Evolutionary conservation across 2,113 vertebrate species (phyloP).

Genomic region (Coturnix japonica): DNA sequence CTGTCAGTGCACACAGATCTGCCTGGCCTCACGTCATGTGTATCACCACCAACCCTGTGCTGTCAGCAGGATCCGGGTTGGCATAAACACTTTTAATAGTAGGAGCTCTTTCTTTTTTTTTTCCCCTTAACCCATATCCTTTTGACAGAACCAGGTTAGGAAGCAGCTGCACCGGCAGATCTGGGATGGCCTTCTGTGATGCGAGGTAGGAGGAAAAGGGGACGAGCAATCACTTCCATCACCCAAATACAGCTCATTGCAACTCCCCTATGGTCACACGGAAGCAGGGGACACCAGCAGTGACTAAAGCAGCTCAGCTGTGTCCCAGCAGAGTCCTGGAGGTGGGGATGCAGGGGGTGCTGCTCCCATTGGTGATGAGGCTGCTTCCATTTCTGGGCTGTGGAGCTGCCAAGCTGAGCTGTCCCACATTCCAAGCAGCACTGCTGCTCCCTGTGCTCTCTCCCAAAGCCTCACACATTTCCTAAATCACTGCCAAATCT

Average conservation of each 20-base stretch:
- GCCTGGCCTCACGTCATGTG: slow-evolving; percentile 10
- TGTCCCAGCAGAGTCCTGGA: background rate
- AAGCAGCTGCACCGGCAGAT: slow-evolving; percentile 3
- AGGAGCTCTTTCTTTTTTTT: background rate
- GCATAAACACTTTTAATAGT: slow-evolving; percentile 40
- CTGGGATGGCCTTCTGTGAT: background rate
- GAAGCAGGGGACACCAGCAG: background rate
- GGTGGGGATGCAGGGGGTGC: background rate
- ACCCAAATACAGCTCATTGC: background rate
- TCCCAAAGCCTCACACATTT: background rate
- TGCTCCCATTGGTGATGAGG: background rate
- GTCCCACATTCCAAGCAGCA: background rate
- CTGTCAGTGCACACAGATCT: slow-evolving; percentile 39
- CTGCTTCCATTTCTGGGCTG: slow-evolving; percentile 9
- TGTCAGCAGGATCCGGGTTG: slow-evolving; percentile 36
- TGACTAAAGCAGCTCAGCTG: background rate
- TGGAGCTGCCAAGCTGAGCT: background rate
- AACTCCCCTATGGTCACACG: accelerated
- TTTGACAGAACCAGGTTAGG: slow-evolving; percentile 59
- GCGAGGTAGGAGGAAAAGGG: background rate
- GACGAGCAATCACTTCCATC: background rate
- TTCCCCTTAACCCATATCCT: slow-evolving; percentile 14
- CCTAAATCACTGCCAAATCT: background rate
- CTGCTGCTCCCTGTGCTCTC: background rate
- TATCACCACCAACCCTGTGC: background rate